Base-by-base conservation (phyloP, 2,888 invertebrate species). In the Druceiella hillmani region DNA sequence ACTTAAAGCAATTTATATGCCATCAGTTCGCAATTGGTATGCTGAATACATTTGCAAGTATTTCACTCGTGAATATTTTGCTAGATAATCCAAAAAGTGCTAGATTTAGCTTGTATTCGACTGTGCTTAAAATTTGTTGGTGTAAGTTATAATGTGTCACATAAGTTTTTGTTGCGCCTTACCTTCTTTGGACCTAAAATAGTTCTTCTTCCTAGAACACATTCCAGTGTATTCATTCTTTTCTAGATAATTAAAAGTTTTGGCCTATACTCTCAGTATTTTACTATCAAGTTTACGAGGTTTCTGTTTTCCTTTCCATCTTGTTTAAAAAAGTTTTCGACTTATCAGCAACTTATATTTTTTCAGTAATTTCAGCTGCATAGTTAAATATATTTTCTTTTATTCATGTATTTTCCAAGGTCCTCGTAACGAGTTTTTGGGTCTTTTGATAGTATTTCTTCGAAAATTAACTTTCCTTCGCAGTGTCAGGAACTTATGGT, bases 381-480 rank as follows among this genome's bases (percentile, higher is more conserved):
- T 39, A 24, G 36, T 46, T 35, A 41, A 27, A 35, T 46, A 44
- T 36, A 7, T 14, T 45, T 40, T 40, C 41, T 46, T 46, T 38
- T 35, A 33, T 44, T n/a, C n/a, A 36, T 35, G 41, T 41, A 30
- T n/a, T 42, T 44, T 46, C 36, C 40, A 36, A 43, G 36, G 34
- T 44, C 41, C 40, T 15, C 36, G 41, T 38, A 34, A 41, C 41
- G 38, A 26, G 37, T 44, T 30, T 35, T 45, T 40, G 41, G 32
- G 43, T 41, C 41, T 43, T 43, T 41, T 41, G 39, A 14, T 41
- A 44, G n/a, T n/a, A n/a, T n/a, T n/a, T n/a, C n/a, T n/a, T n/a
- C n/a, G n/a, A n/a, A n/a, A n/a, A n/a, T n/a, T n/a, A n/a, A n/a
- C n/a, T n/a, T n/a, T n/a, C 41, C 38, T 33, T n/a, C n/a, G n/a